Evolutionary conservation across 2,888 invertebrate species (phyloP), one percentile per base, ranked within the genome.

Genomic region (Pristionchus japonicus): DNA sequence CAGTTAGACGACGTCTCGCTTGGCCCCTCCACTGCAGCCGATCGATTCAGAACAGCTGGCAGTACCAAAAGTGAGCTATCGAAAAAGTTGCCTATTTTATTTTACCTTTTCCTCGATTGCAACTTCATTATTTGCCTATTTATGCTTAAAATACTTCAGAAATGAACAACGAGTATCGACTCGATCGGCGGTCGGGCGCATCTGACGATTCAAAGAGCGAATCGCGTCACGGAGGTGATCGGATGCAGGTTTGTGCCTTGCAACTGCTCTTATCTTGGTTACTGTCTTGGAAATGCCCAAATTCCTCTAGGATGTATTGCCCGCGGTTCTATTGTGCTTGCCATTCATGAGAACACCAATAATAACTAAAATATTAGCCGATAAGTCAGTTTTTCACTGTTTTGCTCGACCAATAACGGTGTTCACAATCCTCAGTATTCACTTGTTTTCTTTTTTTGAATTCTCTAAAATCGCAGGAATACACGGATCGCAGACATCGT

Each of bases 1-100:
- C 77, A 43, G 77, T 77, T 77, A 77, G 77, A 40, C 77, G n/a
- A 43, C 77, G 77, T 77, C 77, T 77, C 77, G 43, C 77, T 77
- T 77, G 77, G 77, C 77, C 77, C 77, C 77, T n/a, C n/a, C 20
- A 47, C 77, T 40, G 77, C 77, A 77, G 77, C 43, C n/a, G 43
- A 77, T 77, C 77, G 70, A 37, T 70, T 40, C 37, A 70, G 37
- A 70, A 3, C 47, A 77, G 77, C 27, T 47, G 77, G 77, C 77
- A 77, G 43, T 77, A 6, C 2, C 11, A 40, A 43, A 77, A 70
- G 70, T 70, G n/a, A 70, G 70, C 13, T 0, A 11, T 67, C 70
- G 37, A 37, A 20, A 20, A 70, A 37, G 1, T 43, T 23, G n/a
- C 9, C 43, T 40, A 47, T 1, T 47, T 27, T n/a, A 11, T 77